Percentiles rank a stretch among this genome's conserved stretches.
These are phyloP conservation scores for Helostoma temminkii DNA, from an alignment of 2,797 vertebrate species.

Conservation along the genomic window DNA sequence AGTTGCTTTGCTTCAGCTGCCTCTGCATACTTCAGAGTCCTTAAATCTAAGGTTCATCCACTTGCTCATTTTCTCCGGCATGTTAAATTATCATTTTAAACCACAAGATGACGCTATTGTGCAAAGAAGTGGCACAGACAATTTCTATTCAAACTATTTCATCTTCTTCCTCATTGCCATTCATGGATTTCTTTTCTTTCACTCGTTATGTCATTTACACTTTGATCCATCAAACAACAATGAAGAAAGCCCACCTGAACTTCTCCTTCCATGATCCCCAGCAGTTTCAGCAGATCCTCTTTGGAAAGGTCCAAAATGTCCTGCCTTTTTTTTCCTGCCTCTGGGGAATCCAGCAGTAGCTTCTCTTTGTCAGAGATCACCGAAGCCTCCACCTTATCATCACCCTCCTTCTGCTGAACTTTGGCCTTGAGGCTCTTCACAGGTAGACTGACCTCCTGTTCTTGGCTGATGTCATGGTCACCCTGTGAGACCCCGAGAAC, in stretches of 20 bases:
- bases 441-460: conserved; percentile 86
- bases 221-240: neutral
- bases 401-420: conserved; percentile 85
- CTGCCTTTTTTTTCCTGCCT: conserved; percentile 77
- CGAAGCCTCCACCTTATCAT: conserved; percentile 73
- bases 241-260: conserved; percentile 87
- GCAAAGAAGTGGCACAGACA: conserved; percentile 10
- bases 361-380: conserved; percentile 87
- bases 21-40: neutral
- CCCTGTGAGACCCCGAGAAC: conserved; percentile 86
- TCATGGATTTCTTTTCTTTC: neutral
- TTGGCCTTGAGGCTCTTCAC: conserved; percentile 90
- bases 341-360: conserved; percentile 81
- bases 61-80: neutral
- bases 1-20: too few relatives aligned
- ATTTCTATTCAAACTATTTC: neutral
- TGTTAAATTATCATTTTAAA: conserved; percentile 37
- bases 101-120: conserved; percentile 77
- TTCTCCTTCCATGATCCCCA: conserved; percentile 98
- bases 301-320: conserved; percentile 90
- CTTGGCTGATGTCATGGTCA: conserved; percentile 82
- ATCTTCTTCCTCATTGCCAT: conserved; percentile 5
- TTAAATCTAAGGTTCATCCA: neutral
- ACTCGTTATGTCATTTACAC: neutral
- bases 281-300: conserved; percentile 91